Percentiles rank a stretch among this genome's conserved stretches.
Conservation (phyloP, 2,113 vertebrate genomes). For the Carassius auratus region DNA sequence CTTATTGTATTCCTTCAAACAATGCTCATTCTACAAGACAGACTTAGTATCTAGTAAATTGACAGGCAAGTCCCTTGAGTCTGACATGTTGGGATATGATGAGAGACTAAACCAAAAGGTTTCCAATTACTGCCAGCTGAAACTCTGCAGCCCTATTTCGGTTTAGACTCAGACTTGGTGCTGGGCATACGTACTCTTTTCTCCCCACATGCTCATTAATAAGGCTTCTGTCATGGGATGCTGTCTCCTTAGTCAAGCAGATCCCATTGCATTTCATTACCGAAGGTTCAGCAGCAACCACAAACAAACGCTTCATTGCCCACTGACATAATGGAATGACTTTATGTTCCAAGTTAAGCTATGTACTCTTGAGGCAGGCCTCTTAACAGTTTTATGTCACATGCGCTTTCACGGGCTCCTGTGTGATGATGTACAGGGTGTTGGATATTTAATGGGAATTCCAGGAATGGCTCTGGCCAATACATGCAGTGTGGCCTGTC, state of each 20-base stretch:
- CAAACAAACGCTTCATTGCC: not conserved
- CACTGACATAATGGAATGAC: constrained; percentile 19
- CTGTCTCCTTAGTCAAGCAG: constrained; percentile 1
- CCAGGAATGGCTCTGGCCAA: not conserved
- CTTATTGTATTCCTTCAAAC: not conserved
- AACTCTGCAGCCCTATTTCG: constrained; percentile 2
- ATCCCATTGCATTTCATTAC: constrained; percentile 26
- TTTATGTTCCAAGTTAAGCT: constrained; percentile 15
- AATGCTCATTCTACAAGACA: constrained; percentile 18
- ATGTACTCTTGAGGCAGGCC: not conserved
- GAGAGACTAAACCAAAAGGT: constrained; percentile 12
- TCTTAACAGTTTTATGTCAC: constrained; percentile 25
- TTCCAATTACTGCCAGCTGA: constrained; percentile 15
- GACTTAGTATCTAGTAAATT: constrained; percentile 4
- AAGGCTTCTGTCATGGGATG: constrained; percentile 19
- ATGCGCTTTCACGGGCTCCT: not conserved
- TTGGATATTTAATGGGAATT: constrained; percentile 21
- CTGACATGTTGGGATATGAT: constrained; percentile 3
- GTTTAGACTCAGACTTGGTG: constrained; percentile 16
- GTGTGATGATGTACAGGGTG: not conserved
- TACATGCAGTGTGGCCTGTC: not conserved
- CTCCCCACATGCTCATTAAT: constrained; percentile 29
- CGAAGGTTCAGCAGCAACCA: constrained; percentile 8
- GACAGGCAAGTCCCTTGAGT: not conserved
- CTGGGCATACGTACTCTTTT: not conserved